Evolutionary conservation across 30 jellyfish, hydroid and myxozoan species (phyloP), one percentile per base, ranked within the genome.

Genomic region (Rhopilema esculentum): DNA sequence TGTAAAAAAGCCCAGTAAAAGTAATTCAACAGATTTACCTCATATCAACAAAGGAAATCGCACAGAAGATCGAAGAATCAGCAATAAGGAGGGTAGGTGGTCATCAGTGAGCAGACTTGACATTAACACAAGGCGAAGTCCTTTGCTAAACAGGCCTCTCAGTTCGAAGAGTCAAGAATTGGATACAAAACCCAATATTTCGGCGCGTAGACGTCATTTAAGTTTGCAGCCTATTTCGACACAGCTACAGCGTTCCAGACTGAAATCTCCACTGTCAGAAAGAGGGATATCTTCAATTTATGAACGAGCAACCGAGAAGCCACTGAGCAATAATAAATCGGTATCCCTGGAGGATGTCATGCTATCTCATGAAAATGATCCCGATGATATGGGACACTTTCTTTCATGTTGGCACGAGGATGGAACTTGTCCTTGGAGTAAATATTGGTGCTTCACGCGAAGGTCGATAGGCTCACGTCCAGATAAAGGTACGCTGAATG

Each of bases 391-490:
- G 27, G 80, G 28, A 8, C 21, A 26, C 40, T 52, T 19, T 70
- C 57, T 27, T 23, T 24, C 27, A 1, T 70, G 72, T 24, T 40
- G 57, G 57, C 57, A 40, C 57, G 70, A 51, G 48, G 30, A 20
- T 16, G 84, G 51, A 9, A 22, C 48, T 31, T 26, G 65, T 1
- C 70, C 27, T 33, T 73, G 84, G 84, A 73, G 84, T 33, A 73
- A 48, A 17, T 66, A 73, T 49, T 73, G 84, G 84, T 49, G 51
- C 40, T 73, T 18, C 25, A 48, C 84, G 1, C 30, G 84, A 19
- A 73, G 51, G n/a, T 73, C 84, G 0, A 73, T 73, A 31, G 84
- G 84, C 22, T 69, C 84, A 22, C 64, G 64, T 32, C 84, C 84
- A 4, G 69, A 73, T 23, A 70, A 73, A 18, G 32, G 4, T 9